These are phyloP conservation scores for Parauchenoglanis ngamensis DNA, from an alignment of 2,797 vertebrate genomes.

Conservation along the genomic window DNA sequence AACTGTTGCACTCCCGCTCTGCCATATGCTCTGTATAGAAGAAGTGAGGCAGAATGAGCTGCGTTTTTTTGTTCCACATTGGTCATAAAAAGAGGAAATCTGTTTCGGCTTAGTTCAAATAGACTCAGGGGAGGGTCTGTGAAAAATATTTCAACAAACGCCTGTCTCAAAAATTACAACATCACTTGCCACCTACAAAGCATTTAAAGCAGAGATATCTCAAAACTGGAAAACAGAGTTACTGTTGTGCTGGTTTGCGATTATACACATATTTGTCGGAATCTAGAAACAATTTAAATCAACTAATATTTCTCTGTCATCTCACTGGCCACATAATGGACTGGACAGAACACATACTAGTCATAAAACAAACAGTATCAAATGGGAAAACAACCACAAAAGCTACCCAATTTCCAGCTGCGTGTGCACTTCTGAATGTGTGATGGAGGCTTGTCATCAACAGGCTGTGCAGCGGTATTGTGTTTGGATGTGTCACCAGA, in stretches of 20 bases:
- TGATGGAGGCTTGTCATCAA: constrained; percentile 54
- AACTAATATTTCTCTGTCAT: background rate
- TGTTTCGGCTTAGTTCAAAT: constrained; percentile 58
- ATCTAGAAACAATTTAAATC: background rate
- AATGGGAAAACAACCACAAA: constrained; percentile 34
- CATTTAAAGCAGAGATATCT: background rate
- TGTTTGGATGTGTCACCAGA: constrained; percentile 69
- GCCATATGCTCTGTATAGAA: constrained; percentile 85
- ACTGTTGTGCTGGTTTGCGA: background rate
- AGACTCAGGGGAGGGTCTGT: constrained; percentile 52
- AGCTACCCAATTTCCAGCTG: constrained; percentile 41
- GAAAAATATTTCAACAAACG: constrained; percentile 43
- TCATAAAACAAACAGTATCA: constrained; percentile 17
- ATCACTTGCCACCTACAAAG: constrained; percentile 11
- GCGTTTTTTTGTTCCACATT: constrained; percentile 79
- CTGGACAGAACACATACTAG: background rate
- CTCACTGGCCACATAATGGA: background rate
- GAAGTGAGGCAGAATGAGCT: constrained; percentile 80
- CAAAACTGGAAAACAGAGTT: background rate
- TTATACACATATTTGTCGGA: background rate
- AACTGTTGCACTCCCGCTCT: constrained; percentile 81
- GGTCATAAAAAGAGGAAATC: constrained; percentile 55
- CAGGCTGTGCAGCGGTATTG: constrained; percentile 51
- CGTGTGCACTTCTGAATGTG: constrained; percentile 51
- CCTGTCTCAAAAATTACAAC: constrained; percentile 45